A percentile compares a stretch with the other conserved stretches of the same genome.
phyloP scores from a whole-genome alignment of 2,113 vertebrate species.

The Desmodus rotundus region DNA sequence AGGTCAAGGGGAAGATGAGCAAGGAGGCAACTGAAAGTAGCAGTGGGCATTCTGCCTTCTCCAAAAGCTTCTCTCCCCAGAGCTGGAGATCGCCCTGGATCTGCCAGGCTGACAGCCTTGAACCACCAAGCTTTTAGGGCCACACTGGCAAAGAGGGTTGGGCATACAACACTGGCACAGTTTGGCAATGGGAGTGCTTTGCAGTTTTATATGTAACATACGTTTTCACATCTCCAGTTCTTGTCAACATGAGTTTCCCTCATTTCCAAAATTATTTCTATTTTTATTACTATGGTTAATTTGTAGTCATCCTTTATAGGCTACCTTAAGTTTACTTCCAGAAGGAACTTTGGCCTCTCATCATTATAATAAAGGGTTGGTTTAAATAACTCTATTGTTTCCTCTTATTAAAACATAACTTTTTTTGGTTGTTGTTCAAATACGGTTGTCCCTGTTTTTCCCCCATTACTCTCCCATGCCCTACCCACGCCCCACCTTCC shows the following conservation, averaged over 20 bases:
- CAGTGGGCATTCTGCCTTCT: neutral
- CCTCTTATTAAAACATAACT: too few relatives aligned
- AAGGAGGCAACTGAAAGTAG: neutral
- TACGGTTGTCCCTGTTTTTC: too few relatives aligned
- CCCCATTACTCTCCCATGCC: too few relatives aligned
- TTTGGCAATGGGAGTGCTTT: neutral
- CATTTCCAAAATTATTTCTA: neutral
- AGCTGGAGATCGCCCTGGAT: neutral
- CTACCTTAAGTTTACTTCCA: neutral
- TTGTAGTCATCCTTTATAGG: neutral
- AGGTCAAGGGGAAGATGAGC: neutral
- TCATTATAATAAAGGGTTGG: neutral
- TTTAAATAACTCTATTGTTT: neutral
- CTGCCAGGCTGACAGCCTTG: constrained; percentile 51
- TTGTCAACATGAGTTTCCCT: neutral
- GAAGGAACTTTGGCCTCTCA: neutral
- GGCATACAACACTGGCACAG: neutral
- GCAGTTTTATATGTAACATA: neutral
- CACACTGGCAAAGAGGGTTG: constrained; percentile 14
- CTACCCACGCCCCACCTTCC: too few relatives aligned
- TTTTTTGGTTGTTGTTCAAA: too few relatives aligned
- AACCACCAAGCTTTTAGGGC: constrained; percentile 40
- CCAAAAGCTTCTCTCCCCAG: neutral
- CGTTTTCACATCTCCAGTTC: neutral
- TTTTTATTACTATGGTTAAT: neutral